These are phyloP conservation scores for Sorex fumeus DNA, from an alignment of 2,113 vertebrate species.

Conservation along the genomic window DNA sequence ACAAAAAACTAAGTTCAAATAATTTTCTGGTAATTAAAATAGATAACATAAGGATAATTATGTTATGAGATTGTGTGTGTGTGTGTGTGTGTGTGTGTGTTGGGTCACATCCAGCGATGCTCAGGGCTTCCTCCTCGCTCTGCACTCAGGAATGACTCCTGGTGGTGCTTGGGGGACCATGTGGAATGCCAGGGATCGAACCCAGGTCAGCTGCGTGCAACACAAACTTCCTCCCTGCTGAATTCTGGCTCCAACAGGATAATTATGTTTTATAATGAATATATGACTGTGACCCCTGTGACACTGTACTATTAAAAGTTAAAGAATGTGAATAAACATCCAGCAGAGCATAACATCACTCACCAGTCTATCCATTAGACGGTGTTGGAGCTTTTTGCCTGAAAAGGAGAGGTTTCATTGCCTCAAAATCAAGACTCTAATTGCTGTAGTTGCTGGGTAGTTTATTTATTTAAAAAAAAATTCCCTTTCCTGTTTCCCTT, in stretches of 20 bases:
- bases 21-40: conserved; percentile 59
- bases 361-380: background rate
- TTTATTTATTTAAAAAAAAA: background rate
- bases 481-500: too few relatives aligned
- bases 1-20: conserved; percentile 18
- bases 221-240: too few relatives aligned
- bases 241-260: background rate
- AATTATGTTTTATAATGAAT: conserved; percentile 26
- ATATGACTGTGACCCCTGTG: background rate
- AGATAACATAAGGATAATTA: conserved; percentile 13
- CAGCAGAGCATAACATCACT: background rate
- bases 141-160: too few relatives aligned
- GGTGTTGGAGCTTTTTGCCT: conserved; percentile 13
- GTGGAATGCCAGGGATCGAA: too few relatives aligned
- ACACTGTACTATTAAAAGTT: background rate
- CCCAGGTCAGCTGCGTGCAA: too few relatives aligned
- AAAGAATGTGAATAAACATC: conserved; percentile 32
- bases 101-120: too few relatives aligned
- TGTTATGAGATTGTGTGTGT: background rate
- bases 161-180: too few relatives aligned
- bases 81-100: too few relatives aligned
- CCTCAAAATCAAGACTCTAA: background rate
- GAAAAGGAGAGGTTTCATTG: conserved; percentile 22
- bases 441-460: background rate
- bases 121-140: too few relatives aligned